These are phyloP conservation scores for Pedionomus torquatus DNA, from an alignment of 2,113 vertebrate genomes.

Conservation along the genomic window DNA sequence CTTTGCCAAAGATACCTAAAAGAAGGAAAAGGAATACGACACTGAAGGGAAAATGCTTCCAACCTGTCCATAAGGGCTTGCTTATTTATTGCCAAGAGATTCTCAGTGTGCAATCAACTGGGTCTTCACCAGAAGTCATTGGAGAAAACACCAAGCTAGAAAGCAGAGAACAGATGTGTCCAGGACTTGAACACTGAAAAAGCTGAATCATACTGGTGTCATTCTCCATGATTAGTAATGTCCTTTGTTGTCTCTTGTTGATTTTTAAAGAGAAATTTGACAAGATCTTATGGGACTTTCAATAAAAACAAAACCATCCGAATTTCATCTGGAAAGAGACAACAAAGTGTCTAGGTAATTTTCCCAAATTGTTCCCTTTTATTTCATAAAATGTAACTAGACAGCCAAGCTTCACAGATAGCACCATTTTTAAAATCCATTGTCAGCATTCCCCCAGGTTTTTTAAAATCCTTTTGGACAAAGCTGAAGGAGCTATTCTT, in stretches of 20 bases:
- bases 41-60: rapidly evolving
- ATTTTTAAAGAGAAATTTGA: neutral
- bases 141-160: neutral
- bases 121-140: neutral
- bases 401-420: neutral
- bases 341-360: neutral
- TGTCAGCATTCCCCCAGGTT: neutral
- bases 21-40: neutral
- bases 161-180: neutral
- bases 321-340: neutral
- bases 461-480: neutral
- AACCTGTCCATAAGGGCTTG: neutral
- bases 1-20: neutral
- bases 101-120: neutral
- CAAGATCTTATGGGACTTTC: neutral
- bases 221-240: neutral
- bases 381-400: neutral
- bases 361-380: neutral
- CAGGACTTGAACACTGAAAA: neutral
- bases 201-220: neutral
- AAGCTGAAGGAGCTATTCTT: neutral
- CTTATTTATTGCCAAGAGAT: neutral
- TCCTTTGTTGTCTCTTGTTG: neutral
- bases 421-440: neutral
- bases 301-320: neutral